These are phyloP conservation scores for Eumerus sabulonum DNA, from an alignment of 2,888 invertebrate species.

Conservation along the genomic window DNA sequence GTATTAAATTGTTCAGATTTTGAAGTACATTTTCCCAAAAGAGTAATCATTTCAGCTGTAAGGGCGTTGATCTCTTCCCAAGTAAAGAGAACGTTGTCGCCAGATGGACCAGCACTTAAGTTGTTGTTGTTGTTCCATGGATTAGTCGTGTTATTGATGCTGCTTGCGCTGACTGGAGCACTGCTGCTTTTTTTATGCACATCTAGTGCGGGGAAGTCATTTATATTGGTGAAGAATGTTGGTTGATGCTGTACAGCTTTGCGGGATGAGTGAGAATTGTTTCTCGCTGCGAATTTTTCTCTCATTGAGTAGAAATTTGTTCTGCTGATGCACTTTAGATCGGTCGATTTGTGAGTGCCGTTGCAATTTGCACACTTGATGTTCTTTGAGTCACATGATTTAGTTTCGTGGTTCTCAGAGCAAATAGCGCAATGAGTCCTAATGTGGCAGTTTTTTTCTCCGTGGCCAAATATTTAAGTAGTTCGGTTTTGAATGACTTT, in stretches of 20 bases:
- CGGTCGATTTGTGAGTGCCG: constrained; percentile 10
- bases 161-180: not conserved
- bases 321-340: not conserved
- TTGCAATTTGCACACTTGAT: constrained; percentile 28
- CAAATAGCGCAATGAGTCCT: constrained; percentile 25
- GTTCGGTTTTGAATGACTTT: constrained; percentile 1
- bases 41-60: constrained; percentile 10
- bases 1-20: constrained; percentile 27
- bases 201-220: constrained; percentile 2
- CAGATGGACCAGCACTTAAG: not conserved
- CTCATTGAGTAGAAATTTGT: constrained; percentile 2
- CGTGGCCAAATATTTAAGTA: constrained; percentile 13
- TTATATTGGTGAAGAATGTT: not conserved
- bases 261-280: not conserved
- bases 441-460: constrained; percentile 14
- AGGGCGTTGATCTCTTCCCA: constrained; percentile 17
- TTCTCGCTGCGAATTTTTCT: constrained; percentile 1
- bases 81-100: constrained; percentile 6
- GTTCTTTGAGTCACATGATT: not conserved
- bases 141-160: not conserved
- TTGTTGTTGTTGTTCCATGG: not conserved
- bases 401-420: constrained; percentile 3
- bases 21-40: constrained; percentile 5
- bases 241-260: not conserved
- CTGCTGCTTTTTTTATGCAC: constrained; percentile 1